Percentiles rank a stretch among this genome's conserved stretches.
Conservation (phyloP, 2,797 vertebrate genomes). For the Schizothorax lantsangensis region DNA sequence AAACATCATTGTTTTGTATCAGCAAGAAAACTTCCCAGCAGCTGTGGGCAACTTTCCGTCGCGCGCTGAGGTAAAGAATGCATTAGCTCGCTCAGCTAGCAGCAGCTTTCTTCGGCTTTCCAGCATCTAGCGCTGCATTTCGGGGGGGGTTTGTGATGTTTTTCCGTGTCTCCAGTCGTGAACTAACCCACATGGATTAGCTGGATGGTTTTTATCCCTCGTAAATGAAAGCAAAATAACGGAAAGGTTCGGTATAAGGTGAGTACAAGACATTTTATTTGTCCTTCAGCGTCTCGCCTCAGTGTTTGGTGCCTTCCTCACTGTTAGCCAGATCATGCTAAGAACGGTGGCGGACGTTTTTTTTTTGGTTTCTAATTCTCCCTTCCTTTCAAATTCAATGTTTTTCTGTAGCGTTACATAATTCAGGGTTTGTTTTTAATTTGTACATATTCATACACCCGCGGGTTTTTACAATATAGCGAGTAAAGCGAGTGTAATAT, state of each 20-base stretch:
- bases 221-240: conserved; percentile 48
- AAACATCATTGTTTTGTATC: conserved; percentile 27
- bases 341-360: not conserved
- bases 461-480: not conserved
- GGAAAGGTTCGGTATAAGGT: conserved; percentile 52
- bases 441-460: not conserved
- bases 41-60: conserved; percentile 63
- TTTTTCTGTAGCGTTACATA: not conserved
- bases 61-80: conserved; percentile 64
- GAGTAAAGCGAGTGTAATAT: not conserved
- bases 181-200: conserved; percentile 45
- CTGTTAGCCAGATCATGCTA: conserved; percentile 46
- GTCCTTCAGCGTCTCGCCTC: conserved; percentile 44
- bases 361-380: not conserved
- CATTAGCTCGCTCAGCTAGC: conserved; percentile 61
- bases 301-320: conserved; percentile 38
- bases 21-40: conserved; percentile 46
- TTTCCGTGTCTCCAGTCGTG: conserved; percentile 35
- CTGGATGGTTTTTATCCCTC: not conserved
- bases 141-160: conserved; percentile 17
- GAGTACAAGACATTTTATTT: conserved; percentile 44
- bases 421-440: not conserved
- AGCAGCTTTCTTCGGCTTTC: conserved; percentile 45
- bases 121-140: conserved; percentile 13
- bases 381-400: not conserved